Evolutionary conservation across 2,797 vertebrate species (phyloP).

Genomic region (Macropus fuliginosus): DNA sequence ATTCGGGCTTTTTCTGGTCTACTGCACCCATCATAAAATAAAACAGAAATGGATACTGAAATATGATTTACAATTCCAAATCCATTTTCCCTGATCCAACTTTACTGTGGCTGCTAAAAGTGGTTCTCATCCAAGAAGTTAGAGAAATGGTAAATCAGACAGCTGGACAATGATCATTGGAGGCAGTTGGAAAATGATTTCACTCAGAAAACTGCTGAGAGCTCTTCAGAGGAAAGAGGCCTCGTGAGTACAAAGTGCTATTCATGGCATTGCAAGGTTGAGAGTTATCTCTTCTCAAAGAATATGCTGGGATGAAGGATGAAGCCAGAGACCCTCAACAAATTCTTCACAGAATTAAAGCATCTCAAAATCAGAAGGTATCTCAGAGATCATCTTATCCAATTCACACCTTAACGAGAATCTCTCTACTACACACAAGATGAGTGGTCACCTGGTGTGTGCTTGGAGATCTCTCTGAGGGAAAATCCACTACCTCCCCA

Average conservation of each 20-base stretch:
- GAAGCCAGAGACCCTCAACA: not conserved
- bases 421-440: not conserved
- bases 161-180: slow-evolving; percentile 19
- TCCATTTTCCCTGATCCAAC: slow-evolving; percentile 44
- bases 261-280: not conserved
- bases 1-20: slow-evolving; percentile 2
- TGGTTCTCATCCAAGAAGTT: slow-evolving; percentile 16
- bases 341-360: not conserved
- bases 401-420: not conserved
- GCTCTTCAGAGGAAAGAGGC: not conserved
- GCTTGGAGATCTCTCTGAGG: not conserved
- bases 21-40: not conserved
- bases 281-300: not conserved
- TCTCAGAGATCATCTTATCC: not conserved
- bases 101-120: slow-evolving; percentile 30
- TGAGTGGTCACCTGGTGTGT: not conserved
- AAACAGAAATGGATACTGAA: slow-evolving; percentile 10
- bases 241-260: not conserved
- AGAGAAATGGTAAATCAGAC: not conserved
- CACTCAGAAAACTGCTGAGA: slow-evolving; percentile 12
- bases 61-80: slow-evolving; percentile 39
- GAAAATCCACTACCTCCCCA: not conserved
- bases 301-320: not conserved
- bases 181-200: slow-evolving; percentile 21
- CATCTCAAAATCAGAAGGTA: not conserved